These are phyloP conservation scores for Aphis gossypii DNA, from an alignment of 1,140 invertebrate species.

Conservation along the genomic window DNA sequence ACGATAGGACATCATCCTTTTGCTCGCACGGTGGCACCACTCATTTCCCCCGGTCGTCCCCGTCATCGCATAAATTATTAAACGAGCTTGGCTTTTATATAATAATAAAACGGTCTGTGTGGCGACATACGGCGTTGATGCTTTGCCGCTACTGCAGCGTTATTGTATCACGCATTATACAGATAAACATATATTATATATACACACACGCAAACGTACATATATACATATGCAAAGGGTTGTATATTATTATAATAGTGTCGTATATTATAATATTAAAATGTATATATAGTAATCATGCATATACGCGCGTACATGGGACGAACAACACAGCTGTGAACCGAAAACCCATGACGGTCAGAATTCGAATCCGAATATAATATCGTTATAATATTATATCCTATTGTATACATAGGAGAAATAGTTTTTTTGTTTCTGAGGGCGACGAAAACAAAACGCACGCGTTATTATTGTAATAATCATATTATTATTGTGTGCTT, in stretches of 20 bases:
- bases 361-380: background rate
- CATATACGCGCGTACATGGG: background rate
- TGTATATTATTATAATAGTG: conserved; percentile 22
- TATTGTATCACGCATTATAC: background rate
- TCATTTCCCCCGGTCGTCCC: background rate
- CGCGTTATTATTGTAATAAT: background rate
- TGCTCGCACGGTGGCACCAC: background rate
- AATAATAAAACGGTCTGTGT: background rate
- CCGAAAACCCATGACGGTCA: conserved; percentile 27
- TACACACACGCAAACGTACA: background rate
- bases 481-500: background rate
- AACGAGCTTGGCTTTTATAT: conserved; percentile 3
- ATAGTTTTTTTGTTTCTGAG: background rate
- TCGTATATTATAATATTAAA: background rate
- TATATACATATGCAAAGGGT: background rate
- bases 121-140: background rate
- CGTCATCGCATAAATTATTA: conserved; percentile 13
- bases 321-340: conserved; percentile 5
- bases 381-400: background rate
- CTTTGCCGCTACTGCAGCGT: background rate
- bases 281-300: background rate
- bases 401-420: background rate
- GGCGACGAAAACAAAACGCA: background rate
- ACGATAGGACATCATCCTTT: background rate
- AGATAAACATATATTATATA: background rate